Conservation (phyloP, 2,888 invertebrate species). For the Resseliella maxima region DNA sequence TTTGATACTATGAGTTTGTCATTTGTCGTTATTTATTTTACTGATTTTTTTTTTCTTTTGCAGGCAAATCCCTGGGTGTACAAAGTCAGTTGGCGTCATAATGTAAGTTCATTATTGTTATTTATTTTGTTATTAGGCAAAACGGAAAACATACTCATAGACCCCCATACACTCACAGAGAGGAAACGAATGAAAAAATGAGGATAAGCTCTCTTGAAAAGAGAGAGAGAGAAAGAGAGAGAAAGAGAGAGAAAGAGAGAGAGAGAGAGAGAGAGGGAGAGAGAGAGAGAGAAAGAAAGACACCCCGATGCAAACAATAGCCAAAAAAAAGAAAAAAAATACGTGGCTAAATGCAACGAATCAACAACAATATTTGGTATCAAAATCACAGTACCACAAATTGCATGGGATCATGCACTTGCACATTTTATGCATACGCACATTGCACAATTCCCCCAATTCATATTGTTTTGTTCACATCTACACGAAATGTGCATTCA, state of each 20-base stretch:
- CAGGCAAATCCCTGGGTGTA: conserved; percentile 88
- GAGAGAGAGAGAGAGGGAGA: background rate
- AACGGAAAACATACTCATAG: conserved; percentile 13
- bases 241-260: background rate
- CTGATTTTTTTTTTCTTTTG: too few species aligned
- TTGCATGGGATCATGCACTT: conserved; percentile 22
- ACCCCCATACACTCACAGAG: background rate
- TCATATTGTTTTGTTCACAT: too few species aligned
- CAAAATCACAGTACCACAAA: background rate
- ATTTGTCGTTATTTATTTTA: too few species aligned
- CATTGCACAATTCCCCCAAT: conserved; percentile 25
- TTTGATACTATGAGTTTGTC: too few species aligned
- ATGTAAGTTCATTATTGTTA: conserved; percentile 70
- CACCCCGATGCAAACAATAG: background rate
- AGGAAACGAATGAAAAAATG: background rate
- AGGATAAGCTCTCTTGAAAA: too few species aligned
- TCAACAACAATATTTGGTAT: background rate
- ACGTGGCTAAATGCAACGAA: background rate
- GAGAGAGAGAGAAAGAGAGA: too few species aligned
- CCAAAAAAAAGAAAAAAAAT: background rate
- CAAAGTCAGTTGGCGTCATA: conserved; percentile 81
- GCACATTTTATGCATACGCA: conserved; percentile 31
- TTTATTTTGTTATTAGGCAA: conserved; percentile 52
- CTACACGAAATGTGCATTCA: too few species aligned
- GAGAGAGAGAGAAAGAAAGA: background rate